Conservation (phyloP, 2,888 invertebrate genomes). For the Drosophila demipolita region DNA sequence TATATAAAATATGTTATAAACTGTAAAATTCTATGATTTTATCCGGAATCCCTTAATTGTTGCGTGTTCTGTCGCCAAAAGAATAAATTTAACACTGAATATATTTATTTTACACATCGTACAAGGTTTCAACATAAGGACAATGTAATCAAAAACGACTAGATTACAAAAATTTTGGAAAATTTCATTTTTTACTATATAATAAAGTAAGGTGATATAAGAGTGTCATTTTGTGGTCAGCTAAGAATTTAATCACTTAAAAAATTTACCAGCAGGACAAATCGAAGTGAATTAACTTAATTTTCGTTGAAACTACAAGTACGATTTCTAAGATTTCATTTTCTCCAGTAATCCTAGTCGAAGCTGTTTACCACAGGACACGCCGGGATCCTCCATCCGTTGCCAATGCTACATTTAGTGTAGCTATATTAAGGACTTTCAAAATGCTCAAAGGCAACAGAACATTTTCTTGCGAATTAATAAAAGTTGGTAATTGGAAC, state of each 20-base stretch:
- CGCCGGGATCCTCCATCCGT: neutral
- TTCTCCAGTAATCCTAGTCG: neutral
- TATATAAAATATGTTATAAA: constrained; percentile 7
- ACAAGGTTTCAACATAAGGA: neutral
- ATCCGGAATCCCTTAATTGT: constrained; percentile 46
- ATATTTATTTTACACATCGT: neutral
- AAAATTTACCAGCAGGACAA: neutral
- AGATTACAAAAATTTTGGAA: constrained; percentile 21
- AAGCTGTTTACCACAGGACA: neutral
- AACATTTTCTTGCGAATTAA: no score
- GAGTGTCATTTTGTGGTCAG: neutral
- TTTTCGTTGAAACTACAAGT: neutral
- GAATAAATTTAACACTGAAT: constrained; percentile 54
- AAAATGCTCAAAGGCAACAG: no score
- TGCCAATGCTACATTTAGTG: no score
- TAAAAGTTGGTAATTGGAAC: no score
- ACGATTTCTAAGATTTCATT: neutral
- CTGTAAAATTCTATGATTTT: constrained; percentile 36
- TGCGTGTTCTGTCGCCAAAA: constrained; percentile 68
- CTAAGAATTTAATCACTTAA: neutral
- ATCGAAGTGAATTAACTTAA: neutral
- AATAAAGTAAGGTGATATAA: neutral
- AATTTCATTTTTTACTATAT: rapidly evolving
- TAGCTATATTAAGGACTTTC: no score
- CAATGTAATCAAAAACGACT: constrained; percentile 4